Conservation (phyloP, 2,888 invertebrate species). For the Cyrtodaria siliqua region DNA sequence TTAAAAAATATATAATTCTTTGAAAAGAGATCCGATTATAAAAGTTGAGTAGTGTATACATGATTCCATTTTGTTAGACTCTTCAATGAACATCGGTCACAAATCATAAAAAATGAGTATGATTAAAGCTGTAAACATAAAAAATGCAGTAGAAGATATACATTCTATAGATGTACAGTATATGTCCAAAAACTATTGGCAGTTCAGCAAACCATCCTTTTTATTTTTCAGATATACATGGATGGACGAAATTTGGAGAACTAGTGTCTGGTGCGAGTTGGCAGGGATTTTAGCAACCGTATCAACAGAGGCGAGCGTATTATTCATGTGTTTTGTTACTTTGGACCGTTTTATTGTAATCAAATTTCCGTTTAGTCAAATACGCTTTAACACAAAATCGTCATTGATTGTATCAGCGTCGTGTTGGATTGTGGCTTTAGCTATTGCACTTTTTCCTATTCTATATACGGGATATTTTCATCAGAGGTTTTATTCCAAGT, state of each 20-base stretch:
- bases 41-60: too few species aligned
- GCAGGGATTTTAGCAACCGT: conserved; percentile 66
- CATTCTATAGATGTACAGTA: too few species aligned
- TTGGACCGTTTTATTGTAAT: conserved; percentile 89
- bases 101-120: neutral
- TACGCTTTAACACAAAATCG: conserved; percentile 64
- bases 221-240: conserved; percentile 50
- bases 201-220: neutral
- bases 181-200: too few species aligned
- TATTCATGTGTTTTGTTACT: conserved; percentile 89
- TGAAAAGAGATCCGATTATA: too few species aligned
- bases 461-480: conserved; percentile 77
- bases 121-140: too few species aligned
- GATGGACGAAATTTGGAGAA: conserved; percentile 64
- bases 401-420: conserved; percentile 64
- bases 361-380: conserved; percentile 87
- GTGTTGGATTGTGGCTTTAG: conserved; percentile 76
- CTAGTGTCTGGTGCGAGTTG: conserved; percentile 55
- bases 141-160: too few species aligned
- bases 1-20: too few species aligned
- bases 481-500: conserved; percentile 79
- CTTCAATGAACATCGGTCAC: too few species aligned
- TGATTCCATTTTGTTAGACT: too few species aligned
- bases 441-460: conserved; percentile 79
- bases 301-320: conserved; percentile 89